Evolutionary conservation across 2,113 vertebrate species (phyloP), one percentile per base, ranked within the genome.

Genomic region (Catagonus wagneri): DNA sequence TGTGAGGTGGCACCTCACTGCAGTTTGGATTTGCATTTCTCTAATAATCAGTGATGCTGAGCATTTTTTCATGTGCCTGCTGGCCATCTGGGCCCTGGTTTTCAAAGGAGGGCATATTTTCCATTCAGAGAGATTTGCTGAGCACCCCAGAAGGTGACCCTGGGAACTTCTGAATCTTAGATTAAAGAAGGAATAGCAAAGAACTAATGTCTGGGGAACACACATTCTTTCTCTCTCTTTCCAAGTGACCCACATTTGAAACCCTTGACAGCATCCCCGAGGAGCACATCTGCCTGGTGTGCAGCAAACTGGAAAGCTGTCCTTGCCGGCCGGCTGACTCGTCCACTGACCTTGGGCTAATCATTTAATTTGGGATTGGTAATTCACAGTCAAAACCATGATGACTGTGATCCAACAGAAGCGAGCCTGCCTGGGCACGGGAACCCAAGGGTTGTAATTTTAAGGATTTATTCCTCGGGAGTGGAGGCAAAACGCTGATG

Each of bases 311-410:
- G 17, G 34, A 79, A 87, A 90, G 63, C 76, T 83, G 60, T 36
- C 78, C 65, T 76, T 60, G 50, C 34, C 5, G 1, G 39, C 79
- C 60, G 61, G 54, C 60, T 72, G 63, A 69, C 75, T n/a, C 39
- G 74, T 61, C 36, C 83, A 36, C 14, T 1, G 50, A 85, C 89
- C 52, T 60, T 88, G 89, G 89, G 68, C 58, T 96, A 63, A 86
- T 96, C 79, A 83, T 83, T 95, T 96, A 76, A 93, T 69, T 86
- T 95, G 81, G 39, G 80, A 96, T 76, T 65, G 60, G 89, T 61
- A 91, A 89, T 60, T 88, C 78, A 66, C 6, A 68, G 95, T 71
- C 50, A 78, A 83, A 90, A 81, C 52, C 44, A 17, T 74, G 95
- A 94, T 89, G 91, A 90, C 86, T 92, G 74, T 63, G 89, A 58